A percentile compares a stretch with the other conserved stretches of the same genome.
Evolutionary conservation across 2,797 vertebrate species (phyloP).

Genomic region (Ataeniobius toweri): DNA sequence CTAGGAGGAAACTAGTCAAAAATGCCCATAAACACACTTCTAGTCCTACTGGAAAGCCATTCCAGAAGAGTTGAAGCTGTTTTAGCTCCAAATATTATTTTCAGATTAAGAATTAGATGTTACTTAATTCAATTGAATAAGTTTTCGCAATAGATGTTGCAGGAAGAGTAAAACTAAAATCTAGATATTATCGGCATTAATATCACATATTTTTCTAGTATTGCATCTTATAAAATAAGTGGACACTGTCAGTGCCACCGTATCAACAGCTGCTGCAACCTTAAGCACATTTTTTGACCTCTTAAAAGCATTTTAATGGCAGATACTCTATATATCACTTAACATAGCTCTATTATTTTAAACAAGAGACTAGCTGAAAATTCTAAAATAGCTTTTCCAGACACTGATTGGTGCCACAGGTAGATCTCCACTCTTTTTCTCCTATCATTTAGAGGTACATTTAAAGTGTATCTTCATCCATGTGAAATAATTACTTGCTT

Average conservation of each 20-base stretch:
- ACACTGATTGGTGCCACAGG: conserved; percentile 5
- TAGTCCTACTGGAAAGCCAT: not conserved
- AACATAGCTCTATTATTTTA: conserved; percentile 38
- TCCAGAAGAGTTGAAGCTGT: not conserved
- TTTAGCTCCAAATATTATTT: not conserved
- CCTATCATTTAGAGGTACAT: conserved; percentile 6
- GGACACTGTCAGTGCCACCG: not conserved
- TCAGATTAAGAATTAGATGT: not conserved
- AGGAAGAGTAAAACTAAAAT: not conserved
- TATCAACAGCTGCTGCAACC: conserved; percentile 41
- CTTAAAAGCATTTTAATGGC: conserved; percentile 48
- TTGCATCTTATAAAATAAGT: not conserved
- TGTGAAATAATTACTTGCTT: conserved; percentile 16
- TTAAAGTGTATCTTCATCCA: not conserved
- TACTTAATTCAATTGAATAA: not conserved
- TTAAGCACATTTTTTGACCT: conserved; percentile 20
- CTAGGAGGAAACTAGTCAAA: not conserved
- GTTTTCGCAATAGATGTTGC: not conserved
- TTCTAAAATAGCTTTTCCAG: conserved; percentile 31
- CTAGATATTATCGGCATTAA: not conserved
- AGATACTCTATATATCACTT: conserved; percentile 32
- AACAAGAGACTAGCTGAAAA: conserved; percentile 36
- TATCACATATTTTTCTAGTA: too few relatives aligned
- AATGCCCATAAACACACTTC: not conserved
- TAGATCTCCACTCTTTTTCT: not conserved